Percentiles rank a stretch among this genome's conserved stretches.
phyloP scores from a whole-genome alignment of 2,113 vertebrate species.

The Carettochelys insculpta region DNA sequence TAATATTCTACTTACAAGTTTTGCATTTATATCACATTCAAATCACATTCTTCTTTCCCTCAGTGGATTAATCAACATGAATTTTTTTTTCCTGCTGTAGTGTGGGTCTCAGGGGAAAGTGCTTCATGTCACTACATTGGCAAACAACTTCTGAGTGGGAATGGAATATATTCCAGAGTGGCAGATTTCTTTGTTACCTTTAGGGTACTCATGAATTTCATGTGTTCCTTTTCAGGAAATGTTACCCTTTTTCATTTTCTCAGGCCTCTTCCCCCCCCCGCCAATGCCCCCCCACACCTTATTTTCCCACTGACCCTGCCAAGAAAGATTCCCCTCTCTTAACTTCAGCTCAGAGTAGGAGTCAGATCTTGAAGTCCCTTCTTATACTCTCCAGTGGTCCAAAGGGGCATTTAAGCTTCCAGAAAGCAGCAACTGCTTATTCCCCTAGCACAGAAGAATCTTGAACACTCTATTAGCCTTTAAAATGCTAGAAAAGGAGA shows the following conservation, averaged over 20 bases:
- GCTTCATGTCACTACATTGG: neutral
- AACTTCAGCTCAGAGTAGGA: neutral
- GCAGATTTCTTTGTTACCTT: neutral
- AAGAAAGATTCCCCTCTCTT: neutral
- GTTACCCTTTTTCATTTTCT: neutral
- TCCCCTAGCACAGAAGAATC: neutral
- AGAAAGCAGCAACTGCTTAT: neutral
- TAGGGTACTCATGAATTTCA: neutral
- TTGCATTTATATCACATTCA: neutral
- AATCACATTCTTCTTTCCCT: neutral
- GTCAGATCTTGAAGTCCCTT: neutral
- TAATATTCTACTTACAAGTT: neutral
- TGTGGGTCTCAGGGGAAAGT: neutral
- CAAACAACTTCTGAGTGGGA: neutral
- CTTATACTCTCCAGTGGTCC: neutral
- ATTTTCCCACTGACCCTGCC: neutral
- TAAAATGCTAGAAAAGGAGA: too few species aligned
- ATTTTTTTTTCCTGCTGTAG: neutral
- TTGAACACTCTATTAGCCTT: neutral
- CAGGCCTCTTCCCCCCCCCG: neutral
- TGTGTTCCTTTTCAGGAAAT: neutral
- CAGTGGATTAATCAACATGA: neutral
- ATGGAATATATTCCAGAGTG: neutral
- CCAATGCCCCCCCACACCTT: too few species aligned
- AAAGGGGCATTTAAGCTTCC: rapidly evolving